Percentiles rank a stretch among this genome's conserved stretches.
Conservation (phyloP, 2,797 vertebrate species). For the Bovichtus variegatus region DNA sequence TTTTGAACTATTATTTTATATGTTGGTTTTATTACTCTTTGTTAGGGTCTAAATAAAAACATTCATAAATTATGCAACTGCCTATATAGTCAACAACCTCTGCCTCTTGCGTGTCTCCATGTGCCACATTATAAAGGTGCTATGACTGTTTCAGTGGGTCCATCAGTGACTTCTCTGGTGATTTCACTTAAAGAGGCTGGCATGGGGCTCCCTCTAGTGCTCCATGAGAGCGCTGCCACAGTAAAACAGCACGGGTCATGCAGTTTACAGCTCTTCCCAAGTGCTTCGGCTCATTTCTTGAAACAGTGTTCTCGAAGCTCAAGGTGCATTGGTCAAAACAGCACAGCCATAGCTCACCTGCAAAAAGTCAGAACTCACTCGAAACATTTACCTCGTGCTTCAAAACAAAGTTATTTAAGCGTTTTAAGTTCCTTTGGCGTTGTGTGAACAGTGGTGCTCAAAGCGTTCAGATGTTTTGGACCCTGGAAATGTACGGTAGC, state of each 20-base stretch:
- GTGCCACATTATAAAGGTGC: neutral
- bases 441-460: no score
- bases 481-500: no score
- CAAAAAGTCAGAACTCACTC: constrained; percentile 7
- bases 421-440: no score
- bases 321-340: neutral
- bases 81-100: no score
- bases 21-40: neutral
- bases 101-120: neutral
- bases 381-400: neutral
- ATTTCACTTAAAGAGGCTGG: neutral
- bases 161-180: neutral
- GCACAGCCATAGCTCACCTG: neutral
- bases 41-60: neutral
- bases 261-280: neutral
- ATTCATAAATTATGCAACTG: neutral
- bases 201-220: constrained; percentile 67
- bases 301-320: neutral
- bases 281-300: neutral
- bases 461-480: no score
- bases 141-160: neutral
- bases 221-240: neutral
- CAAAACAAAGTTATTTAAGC: neutral
- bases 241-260: neutral
- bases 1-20: neutral